Conservation (phyloP, 2,113 vertebrate genomes). For the Psephotus haematonotus region DNA sequence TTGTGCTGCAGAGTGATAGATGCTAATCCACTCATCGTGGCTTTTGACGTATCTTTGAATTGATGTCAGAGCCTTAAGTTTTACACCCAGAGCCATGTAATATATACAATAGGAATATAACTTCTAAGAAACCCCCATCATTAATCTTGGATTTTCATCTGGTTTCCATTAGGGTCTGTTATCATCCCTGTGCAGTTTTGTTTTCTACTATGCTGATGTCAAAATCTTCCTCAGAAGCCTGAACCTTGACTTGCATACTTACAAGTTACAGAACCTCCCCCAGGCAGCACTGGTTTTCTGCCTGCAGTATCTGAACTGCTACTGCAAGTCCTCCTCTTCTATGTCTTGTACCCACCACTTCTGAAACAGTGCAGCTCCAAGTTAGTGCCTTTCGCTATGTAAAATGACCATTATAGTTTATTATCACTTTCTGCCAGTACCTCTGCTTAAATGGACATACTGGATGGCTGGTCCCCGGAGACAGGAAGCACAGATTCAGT, state of each 20-base stretch:
- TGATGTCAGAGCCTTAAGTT: not conserved
- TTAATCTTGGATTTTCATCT: not conserved
- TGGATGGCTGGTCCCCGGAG: not conserved
- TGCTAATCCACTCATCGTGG: not conserved
- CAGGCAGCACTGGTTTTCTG: not conserved
- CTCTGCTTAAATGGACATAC: not conserved
- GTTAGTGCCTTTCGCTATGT: not conserved
- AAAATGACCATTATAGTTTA: not conserved
- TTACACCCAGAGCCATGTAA: not conserved
- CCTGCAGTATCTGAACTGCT: not conserved
- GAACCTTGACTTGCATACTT: not conserved
- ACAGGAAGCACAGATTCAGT: not conserved
- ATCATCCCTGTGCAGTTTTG: not conserved
- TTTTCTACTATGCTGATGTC: not conserved
- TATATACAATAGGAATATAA: not conserved
- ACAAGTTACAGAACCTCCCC: not conserved
- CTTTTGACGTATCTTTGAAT: not conserved
- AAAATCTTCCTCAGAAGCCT: not conserved
- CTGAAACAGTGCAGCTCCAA: not conserved
- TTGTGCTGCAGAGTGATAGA: not conserved
- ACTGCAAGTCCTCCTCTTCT: not conserved
- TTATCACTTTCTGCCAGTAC: not conserved
- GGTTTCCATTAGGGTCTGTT: not conserved
- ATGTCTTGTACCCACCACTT: not conserved
- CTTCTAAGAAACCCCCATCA: accelerated